A percentile compares a stretch with the other conserved stretches of the same genome.
Evolutionary conservation across 2,888 invertebrate species (phyloP).

Genomic region (Drosophila anceps): DNA sequence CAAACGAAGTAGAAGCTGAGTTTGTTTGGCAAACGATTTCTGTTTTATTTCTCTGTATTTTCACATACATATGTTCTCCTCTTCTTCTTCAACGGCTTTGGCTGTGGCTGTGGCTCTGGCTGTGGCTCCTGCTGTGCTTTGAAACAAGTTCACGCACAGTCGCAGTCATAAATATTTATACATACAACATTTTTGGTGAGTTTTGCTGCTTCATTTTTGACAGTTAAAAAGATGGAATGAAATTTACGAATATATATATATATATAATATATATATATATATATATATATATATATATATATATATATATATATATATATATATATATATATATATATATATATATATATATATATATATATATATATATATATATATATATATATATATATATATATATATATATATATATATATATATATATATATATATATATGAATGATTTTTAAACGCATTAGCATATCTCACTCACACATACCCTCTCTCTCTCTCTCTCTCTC

Average conservation of each 20-base stretch:
- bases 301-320: conserved; percentile 14
- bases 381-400: too few species aligned
- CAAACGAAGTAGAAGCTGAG: background rate
- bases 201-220: conserved; percentile 32
- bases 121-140: conserved; percentile 32
- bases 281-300: conserved; percentile 20
- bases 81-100: background rate
- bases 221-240: conserved; percentile 38
- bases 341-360: background rate
- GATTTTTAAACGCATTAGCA: conserved; percentile 68
- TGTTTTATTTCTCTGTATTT: conserved; percentile 21
- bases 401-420: background rate
- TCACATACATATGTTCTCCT: conserved; percentile 4
- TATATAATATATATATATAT: background rate
- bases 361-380: conserved; percentile 26
- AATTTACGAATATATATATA: background rate
- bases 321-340: too few species aligned
- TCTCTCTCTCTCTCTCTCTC: background rate
- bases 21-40: conserved; percentile 29
- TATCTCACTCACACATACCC: conserved; percentile 15
- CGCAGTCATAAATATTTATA: conserved; percentile 44
- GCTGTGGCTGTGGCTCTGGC: background rate
- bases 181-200: conserved; percentile 14
- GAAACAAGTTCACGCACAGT: conserved; percentile 50
- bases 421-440: conserved; percentile 55